A percentile compares a stretch with the other conserved stretches of the same genome.
phyloP scores from a whole-genome alignment of 1,140 invertebrate species.

The Caenorhabditis briggsae region DNA sequence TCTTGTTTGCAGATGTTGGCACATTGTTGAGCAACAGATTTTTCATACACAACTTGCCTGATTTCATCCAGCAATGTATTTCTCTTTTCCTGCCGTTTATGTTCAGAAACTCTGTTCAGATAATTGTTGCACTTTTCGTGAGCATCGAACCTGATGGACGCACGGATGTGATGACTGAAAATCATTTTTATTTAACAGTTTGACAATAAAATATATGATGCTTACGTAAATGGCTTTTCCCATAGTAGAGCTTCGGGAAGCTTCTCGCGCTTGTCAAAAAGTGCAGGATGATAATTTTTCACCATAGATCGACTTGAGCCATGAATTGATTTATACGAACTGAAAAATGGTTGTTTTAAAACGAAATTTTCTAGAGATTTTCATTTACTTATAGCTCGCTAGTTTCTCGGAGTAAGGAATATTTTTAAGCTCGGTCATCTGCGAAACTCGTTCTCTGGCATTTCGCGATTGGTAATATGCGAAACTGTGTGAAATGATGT shows the following conservation, averaged over 20 bases:
- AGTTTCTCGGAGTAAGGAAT: slow-evolving; percentile 25
- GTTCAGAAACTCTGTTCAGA: background rate
- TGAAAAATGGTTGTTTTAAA: background rate
- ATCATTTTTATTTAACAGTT: background rate
- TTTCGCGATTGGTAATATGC: background rate
- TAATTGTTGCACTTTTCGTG: background rate
- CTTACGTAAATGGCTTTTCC: background rate
- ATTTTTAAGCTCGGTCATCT: background rate
- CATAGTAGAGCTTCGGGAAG: background rate
- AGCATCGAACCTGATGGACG: background rate
- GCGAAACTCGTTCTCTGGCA: background rate
- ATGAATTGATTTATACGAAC: background rate
- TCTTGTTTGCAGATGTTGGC: no score
- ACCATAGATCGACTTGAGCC: background rate
- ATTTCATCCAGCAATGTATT: background rate
- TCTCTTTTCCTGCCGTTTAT: background rate
- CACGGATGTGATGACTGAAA: background rate
- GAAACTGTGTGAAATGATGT: background rate
- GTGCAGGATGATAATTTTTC: background rate
- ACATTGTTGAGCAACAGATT: background rate
- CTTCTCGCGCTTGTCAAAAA: background rate
- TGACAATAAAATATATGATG: background rate
- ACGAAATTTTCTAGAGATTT: background rate
- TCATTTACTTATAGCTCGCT: background rate
- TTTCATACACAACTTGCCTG: background rate